These are phyloP conservation scores for Papio anubis DNA, from an alignment of 2,113 vertebrate genomes.

Conservation along the genomic window DNA sequence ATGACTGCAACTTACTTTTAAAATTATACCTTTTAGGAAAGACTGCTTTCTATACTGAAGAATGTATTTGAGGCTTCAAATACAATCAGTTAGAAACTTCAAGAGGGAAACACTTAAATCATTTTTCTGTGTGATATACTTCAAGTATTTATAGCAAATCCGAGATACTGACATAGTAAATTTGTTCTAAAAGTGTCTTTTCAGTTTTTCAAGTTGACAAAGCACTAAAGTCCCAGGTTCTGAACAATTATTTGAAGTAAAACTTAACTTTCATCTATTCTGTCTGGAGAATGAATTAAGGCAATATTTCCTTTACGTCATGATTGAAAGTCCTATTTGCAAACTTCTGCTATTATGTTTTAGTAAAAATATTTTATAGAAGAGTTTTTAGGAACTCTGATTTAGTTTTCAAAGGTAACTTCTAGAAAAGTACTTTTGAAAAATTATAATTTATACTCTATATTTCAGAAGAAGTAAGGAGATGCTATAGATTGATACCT, in stretches of 20 bases:
- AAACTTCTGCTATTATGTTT: neutral
- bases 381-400: neutral
- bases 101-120: neutral
- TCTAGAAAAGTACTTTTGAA: neutral
- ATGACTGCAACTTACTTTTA: neutral
- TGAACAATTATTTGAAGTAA: conserved; percentile 40
- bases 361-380: neutral
- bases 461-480: neutral
- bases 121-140: neutral
- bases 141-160: neutral
- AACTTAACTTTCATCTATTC: conserved; percentile 3
- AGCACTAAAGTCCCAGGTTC: neutral
- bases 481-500: neutral
- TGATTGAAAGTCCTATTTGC: neutral
- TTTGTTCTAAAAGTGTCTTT: conserved; percentile 16
- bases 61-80: neutral
- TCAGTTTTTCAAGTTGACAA: conserved; percentile 42
- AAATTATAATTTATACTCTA: neutral
- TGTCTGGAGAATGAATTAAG: neutral
- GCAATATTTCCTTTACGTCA: neutral
- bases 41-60: neutral
- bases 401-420: neutral
- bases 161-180: neutral
- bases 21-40: neutral
- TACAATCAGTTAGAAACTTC: neutral